These are phyloP conservation scores for Diploscapter pachys DNA, from an alignment of 1,140 invertebrate genomes.

Conservation along the genomic window DNA sequence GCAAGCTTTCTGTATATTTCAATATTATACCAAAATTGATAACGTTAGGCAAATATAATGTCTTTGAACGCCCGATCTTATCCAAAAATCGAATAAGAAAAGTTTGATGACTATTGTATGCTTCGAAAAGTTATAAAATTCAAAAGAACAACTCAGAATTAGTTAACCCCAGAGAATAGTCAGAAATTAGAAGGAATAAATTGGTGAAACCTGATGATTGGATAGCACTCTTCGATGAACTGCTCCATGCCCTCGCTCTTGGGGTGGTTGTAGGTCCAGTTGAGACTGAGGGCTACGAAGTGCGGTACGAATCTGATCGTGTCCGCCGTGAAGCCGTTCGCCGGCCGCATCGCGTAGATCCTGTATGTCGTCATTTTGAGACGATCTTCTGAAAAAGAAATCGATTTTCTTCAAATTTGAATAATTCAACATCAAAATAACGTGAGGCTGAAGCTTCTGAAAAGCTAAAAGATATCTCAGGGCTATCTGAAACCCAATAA, in stretches of 20 bases:
- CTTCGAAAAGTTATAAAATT: background rate
- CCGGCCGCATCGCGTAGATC: slow-evolving; percentile 31
- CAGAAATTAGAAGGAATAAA: background rate
- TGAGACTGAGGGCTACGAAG: slow-evolving; percentile 41
- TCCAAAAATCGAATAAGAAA: background rate
- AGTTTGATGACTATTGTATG: background rate
- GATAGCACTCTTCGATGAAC: slow-evolving; percentile 56
- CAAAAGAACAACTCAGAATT: background rate
- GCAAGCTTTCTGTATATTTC: background rate
- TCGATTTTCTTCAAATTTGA: no score
- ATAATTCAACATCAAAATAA: no score
- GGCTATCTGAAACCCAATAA: no score
- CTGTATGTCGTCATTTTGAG: slow-evolving; percentile 30
- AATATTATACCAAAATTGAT: background rate
- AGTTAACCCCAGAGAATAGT: background rate
- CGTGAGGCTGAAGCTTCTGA: no score
- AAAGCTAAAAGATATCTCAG: no score
- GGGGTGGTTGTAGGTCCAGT: slow-evolving; percentile 48
- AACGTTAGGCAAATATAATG: no score
- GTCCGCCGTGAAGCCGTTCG: slow-evolving; percentile 34
- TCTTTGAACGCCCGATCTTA: background rate
- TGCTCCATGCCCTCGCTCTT: slow-evolving; percentile 52
- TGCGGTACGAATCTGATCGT: slow-evolving; percentile 49
- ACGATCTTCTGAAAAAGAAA: no score
- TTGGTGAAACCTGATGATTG: slow-evolving; percentile 44